Evolutionary conservation across 2,888 invertebrate species (phyloP), one percentile per base, ranked within the genome.

Genomic region (Andrena chrysosceles): DNA sequence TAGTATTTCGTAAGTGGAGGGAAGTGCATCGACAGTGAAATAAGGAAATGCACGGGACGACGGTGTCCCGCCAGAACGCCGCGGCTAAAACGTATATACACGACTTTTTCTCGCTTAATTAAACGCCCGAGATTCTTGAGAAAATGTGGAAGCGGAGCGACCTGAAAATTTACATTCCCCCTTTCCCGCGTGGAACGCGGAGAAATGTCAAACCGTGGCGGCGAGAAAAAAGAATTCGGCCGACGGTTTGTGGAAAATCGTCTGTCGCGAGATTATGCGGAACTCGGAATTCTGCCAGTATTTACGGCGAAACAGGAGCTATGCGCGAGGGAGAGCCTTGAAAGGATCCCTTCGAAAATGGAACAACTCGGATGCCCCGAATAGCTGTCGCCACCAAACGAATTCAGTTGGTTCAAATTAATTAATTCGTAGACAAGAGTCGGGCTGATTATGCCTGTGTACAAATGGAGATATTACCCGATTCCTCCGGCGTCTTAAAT

Each of bases 91-190:
- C 70, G 49, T 68, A 59, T 75, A 52, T 71, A 60, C 62, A 42
- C 84, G 52, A 66, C 52, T 73, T 83, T 83, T 73, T 67, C 59
- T 56, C 70, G 66, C 62, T 83, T 83, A 83, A 83, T 84, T 78
- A 84, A 83, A 84, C 84, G 84, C 72, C 73, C 77, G 78, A 67
- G 77, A 83, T 83, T 83, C 84, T 83, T 83, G 63, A 42, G 20
- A 49, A 49, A 63, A 70, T 77, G 72, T 23, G 56, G 31, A 70
- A 64, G 52, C 31, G 62, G 78, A 49, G 20, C 64, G 62, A 64
- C 29, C 62, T 60, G 77, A 83, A 56, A 83, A 83, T 83, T 83
- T 74, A 77, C 84, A 67, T 82, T 62, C 83, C 59, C n/a, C 29
- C 23, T 26, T 31, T 16, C 8, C 42, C 62, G 42, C 77, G 62